Evolutionary conservation across 2,113 vertebrate species (phyloP).

Genomic region (Amblyopsis rosae): DNA sequence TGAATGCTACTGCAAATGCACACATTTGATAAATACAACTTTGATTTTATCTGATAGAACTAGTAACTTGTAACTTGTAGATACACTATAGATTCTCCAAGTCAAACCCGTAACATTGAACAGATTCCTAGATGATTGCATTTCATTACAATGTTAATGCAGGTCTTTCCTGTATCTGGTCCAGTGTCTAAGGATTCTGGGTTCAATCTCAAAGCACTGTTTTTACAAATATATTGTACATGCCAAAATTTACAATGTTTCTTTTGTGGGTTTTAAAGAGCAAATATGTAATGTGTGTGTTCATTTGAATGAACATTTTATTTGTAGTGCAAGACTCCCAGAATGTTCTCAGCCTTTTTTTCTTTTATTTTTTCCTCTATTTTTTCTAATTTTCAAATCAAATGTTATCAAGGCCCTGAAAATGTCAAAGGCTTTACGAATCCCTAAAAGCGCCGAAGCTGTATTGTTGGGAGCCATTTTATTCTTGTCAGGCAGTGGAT

Average conservation of each 20-base stretch:
- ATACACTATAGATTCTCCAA: slow-evolving; percentile 8
- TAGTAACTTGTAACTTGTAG: neutral
- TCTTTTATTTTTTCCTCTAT: neutral
- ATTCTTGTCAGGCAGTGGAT: neutral
- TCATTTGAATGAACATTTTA: neutral
- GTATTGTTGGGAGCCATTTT: neutral
- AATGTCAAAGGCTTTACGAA: neutral
- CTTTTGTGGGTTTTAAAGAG: slow-evolving; percentile 3
- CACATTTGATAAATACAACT: neutral
- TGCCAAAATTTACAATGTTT: slow-evolving; percentile 1
- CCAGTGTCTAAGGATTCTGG: slow-evolving; percentile 4
- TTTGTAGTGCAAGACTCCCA: neutral
- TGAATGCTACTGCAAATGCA: neutral
- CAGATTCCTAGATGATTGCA: neutral
- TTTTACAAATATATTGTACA: neutral
- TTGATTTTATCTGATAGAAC: neutral
- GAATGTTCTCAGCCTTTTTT: neutral
- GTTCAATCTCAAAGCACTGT: slow-evolving; percentile 6
- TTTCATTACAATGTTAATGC: slow-evolving; percentile 11
- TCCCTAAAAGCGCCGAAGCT: too few species aligned
- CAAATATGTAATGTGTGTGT: neutral
- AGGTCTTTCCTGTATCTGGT: slow-evolving; percentile 1
- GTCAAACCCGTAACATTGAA: slow-evolving; percentile 12
- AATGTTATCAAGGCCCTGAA: too few species aligned
- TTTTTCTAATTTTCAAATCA: neutral